Evolutionary conservation across 2,113 vertebrate species (phyloP), one percentile per base, ranked within the genome.

Genomic region (Ochotona curzoniae): DNA sequence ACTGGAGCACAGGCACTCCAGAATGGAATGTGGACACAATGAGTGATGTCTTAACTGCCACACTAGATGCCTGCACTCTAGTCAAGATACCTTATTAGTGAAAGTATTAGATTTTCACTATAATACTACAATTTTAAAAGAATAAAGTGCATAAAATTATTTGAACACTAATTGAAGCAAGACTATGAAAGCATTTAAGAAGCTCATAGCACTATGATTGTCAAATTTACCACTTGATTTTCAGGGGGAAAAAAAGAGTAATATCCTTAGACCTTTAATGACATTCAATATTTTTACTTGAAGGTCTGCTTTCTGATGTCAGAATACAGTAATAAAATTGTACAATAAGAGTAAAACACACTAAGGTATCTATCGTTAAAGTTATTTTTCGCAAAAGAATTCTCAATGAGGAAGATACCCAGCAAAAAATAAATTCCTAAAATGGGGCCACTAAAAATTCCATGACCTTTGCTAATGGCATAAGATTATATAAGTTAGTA

Each of bases 271-370:
- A 83, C 4, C 51, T 47, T 78, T 60, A 1, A n/a, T 73, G 38
- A 28, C 18, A 8, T 60, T 93, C 61, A 54, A 89, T 69, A 69
- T 30, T 78, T 90, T 66, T 17, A 86, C 73, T 75, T 70, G 3
- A 89, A 83, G 38, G 70, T 10, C n/a, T 51, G 11, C 38, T 74
- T 85, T 61, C 63, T 78, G 11, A 83, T 74, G n/a, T 8, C 28
- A 76, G 9, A 93, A 76, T 87, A 76, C 32, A 4, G n/a, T 89
- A 81, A 92, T 69, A 71, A 92, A 91, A 74, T 66, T 32, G 51
- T 26, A 23, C 7, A 11, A 4, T 73, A 67, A 69, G 76, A 70
- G 87, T 13, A 87, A 4, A 95, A 71, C 87, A 49, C 11, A 74
- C 64, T 64, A 4, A 44, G 78, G 15, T 70, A 1, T 63, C 18